Conservation (phyloP, 2,797 vertebrate species). For the Platyrinchus mystaceus region DNA sequence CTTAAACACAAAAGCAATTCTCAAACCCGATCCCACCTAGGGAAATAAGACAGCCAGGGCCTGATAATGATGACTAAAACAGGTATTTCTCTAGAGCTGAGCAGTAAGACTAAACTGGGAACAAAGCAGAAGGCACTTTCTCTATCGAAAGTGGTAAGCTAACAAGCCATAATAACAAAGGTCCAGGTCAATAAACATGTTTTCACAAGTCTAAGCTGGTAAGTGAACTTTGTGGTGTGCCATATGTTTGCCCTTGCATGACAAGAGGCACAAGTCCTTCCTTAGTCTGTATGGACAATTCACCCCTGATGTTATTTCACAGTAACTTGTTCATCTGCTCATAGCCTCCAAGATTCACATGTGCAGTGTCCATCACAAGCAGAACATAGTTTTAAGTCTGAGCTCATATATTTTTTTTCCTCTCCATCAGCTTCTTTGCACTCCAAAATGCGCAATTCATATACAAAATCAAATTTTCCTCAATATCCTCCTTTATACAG, state of each 20-base stretch:
- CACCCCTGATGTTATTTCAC: not conserved
- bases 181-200: not conserved
- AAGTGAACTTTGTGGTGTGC: not conserved
- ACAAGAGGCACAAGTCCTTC: not conserved
- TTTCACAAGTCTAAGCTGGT: not conserved
- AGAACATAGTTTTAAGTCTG: not conserved
- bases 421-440: not conserved
- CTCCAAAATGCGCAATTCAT: not conserved
- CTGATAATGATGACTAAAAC: not conserved
- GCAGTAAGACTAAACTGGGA: not conserved
- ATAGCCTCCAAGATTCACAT: not conserved
- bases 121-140: not conserved
- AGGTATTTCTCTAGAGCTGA: not conserved
- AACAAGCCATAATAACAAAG: not conserved
- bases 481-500: not conserved
- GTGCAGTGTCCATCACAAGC: not conserved
- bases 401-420: not conserved
- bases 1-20: not conserved
- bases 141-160: not conserved
- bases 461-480: not conserved
- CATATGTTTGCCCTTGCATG: not conserved
- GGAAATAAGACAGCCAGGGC: not conserved
- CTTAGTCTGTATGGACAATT: not conserved
- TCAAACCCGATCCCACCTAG: not conserved
- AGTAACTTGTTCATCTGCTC: not conserved